phyloP scores from a whole-genome alignment of 2,888 invertebrate species.

The Pyrrhosoma nymphula region DNA sequence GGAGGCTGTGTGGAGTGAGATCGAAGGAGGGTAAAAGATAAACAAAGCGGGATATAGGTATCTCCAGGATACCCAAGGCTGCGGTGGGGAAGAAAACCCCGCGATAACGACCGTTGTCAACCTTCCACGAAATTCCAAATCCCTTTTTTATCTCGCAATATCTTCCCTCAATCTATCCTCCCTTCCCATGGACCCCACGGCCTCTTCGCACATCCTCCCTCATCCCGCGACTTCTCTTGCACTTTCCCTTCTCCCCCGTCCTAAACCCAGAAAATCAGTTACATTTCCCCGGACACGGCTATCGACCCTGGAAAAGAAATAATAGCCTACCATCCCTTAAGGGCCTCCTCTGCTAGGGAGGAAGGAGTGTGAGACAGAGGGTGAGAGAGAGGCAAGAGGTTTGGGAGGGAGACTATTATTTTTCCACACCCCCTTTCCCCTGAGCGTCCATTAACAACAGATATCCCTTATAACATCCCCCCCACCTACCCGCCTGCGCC shows the following conservation, averaged over 20 bases:
- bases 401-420: not conserved
- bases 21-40: not conserved
- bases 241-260: not conserved
- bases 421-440: not conserved
- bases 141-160: not conserved
- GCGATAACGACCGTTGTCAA: slow-evolving; percentile 1
- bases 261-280: not conserved
- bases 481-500: not conserved
- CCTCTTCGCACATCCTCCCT: not conserved
- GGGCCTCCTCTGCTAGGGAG: not conserved
- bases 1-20: not conserved
- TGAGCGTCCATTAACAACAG: slow-evolving; percentile 13
- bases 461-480: not conserved
- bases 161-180: not conserved
- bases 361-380: too few relatives aligned
- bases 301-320: not conserved
- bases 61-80: not conserved
- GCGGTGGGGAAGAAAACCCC: not conserved
- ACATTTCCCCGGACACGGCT: not conserved
- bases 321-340: not conserved
- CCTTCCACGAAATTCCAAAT: not conserved
- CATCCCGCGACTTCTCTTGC: not conserved
- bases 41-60: not conserved
- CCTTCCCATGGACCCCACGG: too few relatives aligned
- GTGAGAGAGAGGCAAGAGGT: too few relatives aligned